Base-by-base conservation (phyloP, 2,888 invertebrate species). In the Hydraecia micacea region DNA sequence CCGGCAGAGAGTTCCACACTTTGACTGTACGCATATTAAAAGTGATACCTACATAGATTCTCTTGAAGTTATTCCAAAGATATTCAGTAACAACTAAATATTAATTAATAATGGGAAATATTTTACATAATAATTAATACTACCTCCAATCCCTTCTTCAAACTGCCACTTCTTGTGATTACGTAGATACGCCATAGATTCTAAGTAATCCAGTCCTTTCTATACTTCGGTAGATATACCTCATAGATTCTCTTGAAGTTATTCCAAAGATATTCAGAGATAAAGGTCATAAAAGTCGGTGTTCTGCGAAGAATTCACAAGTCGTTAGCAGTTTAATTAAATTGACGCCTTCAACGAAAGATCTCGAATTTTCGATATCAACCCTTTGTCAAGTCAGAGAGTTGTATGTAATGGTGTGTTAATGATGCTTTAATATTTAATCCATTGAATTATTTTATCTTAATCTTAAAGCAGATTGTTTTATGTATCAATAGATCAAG, bases 321-420 rank as follows among this genome's bases (percentile, higher is more conserved):
- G 69, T 78, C 67, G 82, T 73, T 82, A 73, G 25, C 60, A 75
- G 39, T 80, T 80, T 80, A 84, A 83, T 84, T 75, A 68, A 84
- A 84, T 70, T 69, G 39, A 62, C 49, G 76, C 21, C 13, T 58
- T 58, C 28, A n/a, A 58, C 11, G 65, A 67, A 73, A 69, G 36
- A 83, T 71, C 52, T 68, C 13, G 36, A 55, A 80, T 55, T 81
- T 62, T 68, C 67, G 32, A 80, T 80, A 75, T 80, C 81, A 46
- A 46, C n/a, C 63, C 63, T 58, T 80, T 81, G 63, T 63, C 81
- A 68, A 63, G 3, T 52, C 18, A 9, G 21, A 63, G 42, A 55
- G 42, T 32, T 75, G 46, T 68, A 75, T 18, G 28, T 63, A 80
- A 80, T 81, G 81, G 36, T 25, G 81, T 80, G 62, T 75, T 68